Evolutionary conservation across 2,113 vertebrate genomes (phyloP).

Genomic region (Ifrita kowaldi): DNA sequence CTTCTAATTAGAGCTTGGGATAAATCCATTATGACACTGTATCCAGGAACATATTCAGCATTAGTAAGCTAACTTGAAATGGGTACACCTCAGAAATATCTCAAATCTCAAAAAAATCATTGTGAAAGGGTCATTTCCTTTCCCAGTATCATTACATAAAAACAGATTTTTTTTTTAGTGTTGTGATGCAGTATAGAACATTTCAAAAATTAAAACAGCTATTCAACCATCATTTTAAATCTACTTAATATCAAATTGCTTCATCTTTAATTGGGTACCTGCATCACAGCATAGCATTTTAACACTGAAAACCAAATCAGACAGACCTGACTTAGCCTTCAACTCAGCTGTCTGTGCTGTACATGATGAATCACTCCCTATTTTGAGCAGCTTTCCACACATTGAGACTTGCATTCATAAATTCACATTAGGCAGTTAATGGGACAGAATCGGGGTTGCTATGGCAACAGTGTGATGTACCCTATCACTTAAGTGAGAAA

Average conservation of each 20-base stretch:
- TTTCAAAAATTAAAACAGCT: neutral
- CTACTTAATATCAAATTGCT: neutral
- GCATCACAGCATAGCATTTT: neutral
- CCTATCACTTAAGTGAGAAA: slow-evolving; percentile 61
- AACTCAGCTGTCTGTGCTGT: slow-evolving; percentile 8
- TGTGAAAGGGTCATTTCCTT: neutral
- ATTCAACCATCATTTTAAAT: neutral
- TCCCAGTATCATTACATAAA: neutral
- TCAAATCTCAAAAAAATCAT: neutral
- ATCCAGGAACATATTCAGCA: neutral
- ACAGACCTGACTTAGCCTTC: neutral
- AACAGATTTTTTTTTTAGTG: neutral
- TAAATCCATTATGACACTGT: neutral
- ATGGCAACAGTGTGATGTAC: slow-evolving; percentile 73
- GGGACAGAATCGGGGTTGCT: slow-evolving; percentile 74
- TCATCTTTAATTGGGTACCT: neutral
- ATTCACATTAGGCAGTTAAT: slow-evolving; percentile 73
- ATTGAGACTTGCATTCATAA: slow-evolving; percentile 69
- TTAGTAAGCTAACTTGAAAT: neutral
- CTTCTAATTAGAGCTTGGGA: neutral
- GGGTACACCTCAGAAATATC: neutral
- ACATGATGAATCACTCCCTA: slow-evolving; percentile 49
- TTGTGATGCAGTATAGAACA: neutral
- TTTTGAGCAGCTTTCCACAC: slow-evolving; percentile 47
- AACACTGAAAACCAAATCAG: neutral